Percentiles rank a stretch among this genome's conserved stretches.
Conservation (phyloP, 2,113 vertebrate genomes). For the Planiliza haematocheilus region DNA sequence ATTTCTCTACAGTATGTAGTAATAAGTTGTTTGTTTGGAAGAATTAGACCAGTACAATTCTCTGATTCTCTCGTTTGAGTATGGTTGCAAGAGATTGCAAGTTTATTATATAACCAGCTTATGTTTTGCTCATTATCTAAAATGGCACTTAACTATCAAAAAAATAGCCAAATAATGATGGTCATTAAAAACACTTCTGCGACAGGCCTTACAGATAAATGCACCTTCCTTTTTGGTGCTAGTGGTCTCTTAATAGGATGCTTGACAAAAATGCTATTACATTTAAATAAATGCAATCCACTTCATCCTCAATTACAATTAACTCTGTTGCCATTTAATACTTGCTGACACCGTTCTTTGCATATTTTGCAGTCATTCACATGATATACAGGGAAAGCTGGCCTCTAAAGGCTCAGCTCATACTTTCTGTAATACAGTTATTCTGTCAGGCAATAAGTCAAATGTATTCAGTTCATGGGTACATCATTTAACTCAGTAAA, state of each 20-base stretch:
- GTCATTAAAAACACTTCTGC: constrained; percentile 59
- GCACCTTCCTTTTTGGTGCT: constrained; percentile 21
- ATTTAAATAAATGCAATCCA: constrained; percentile 47
- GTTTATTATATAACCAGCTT: constrained; percentile 54
- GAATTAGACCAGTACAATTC: constrained; percentile 17
- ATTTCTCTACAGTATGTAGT: background rate
- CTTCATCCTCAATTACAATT: constrained; percentile 27
- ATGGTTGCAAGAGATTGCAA: constrained; percentile 25
- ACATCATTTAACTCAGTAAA: constrained; percentile 6
- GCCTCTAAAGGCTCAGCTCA: background rate
- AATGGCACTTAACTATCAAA: constrained; percentile 57
- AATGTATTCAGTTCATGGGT: background rate
- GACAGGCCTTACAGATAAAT: constrained; percentile 32
- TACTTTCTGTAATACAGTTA: background rate
- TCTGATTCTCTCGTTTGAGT: background rate
- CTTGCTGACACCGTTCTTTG: constrained; percentile 34
- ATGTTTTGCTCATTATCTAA: constrained; percentile 59
- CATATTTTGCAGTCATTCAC: constrained; percentile 29
- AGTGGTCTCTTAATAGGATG: constrained; percentile 25
- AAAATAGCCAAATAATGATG: constrained; percentile 42
- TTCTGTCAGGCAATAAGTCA: background rate
- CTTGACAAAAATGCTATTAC: constrained; percentile 36
- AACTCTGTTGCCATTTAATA: constrained; percentile 19
- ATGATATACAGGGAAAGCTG: constrained; percentile 6
- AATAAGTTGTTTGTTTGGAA: background rate